Evolutionary conservation across 2,888 invertebrate species (phyloP), one percentile per base, ranked within the genome.

Genomic region (Metacarcinus magister): DNA sequence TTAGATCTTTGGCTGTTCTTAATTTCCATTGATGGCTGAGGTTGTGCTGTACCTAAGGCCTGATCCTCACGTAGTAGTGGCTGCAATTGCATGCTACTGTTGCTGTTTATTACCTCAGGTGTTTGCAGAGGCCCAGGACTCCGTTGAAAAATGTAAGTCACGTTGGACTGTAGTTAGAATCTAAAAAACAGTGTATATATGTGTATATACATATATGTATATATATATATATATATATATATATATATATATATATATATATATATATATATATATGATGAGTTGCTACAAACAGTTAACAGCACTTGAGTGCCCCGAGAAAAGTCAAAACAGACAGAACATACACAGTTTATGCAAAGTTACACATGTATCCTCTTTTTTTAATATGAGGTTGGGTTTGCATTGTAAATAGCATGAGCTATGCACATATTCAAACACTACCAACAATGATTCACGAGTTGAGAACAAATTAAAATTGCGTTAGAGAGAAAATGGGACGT

Each of bases 1-100:
- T 19, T 48, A 93, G 93, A 93, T 91, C 94, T 95, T 95, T 95
- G 95, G 95, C 94, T 95, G 95, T 95, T 95, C 94, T 95, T 95
- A 93, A 95, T 95, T 95, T 94, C 94, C 94, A 94, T 94, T 95
- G 94, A 92, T 95, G 91, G 94, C 94, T 89, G 92, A 94, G 94
- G 93, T 95, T 94, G 91, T 95, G 95, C 94, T 94, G 94, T 93
- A 94, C 67, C 67, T 60, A 93, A 95, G 90, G 95, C 93, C 93
- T 95, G 92, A n/a, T 92, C 91, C 91, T 94, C 95, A 94, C 95
- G 95, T 94, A 95, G 91, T 95, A 89, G 95, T 93, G 67, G 46
- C 82, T 94, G 43, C 93, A 32, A 95, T 28, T 94, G 95, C 95
- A 95, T 95, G 95, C 67, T 94, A 60, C 75, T 91, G 54, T 93